Evolutionary conservation across 2,113 vertebrate genomes (phyloP), one percentile per base, ranked within the genome.

Genomic region (Percina caprodes): DNA sequence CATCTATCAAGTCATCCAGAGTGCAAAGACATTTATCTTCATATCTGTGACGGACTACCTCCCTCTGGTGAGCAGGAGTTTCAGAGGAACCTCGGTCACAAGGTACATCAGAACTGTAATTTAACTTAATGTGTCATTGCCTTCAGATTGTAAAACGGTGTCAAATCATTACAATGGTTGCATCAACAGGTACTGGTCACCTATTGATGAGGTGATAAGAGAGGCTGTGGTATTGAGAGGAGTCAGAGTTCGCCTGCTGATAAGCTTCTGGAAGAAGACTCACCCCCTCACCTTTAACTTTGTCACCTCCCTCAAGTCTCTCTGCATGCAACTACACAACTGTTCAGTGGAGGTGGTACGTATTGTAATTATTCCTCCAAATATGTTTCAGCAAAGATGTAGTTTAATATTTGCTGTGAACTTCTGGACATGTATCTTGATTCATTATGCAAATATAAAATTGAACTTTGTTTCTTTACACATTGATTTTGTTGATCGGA

Each of bases 41-140:
- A 93, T 94, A 55, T 94, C 92, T 3, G 93, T 94, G 86, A 92
- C 87, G 0, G 92, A 94, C 91, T 94, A 94, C 82, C 93, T 94
- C 77, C 93, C 93, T 51, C 82, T 94, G 66, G 71, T 93, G 49
- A 92, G 26, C 86, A 87, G 84, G 80, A 86, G 63, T 18, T 82
- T 82, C 69, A 88, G 80, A 87, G 90, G 92, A 84, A 87, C 61
- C 66, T 42, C 69, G 16, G 46, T 92, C 74, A 92, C 91, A 48
- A 93, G 90, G 93, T 94, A 69, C 39, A 39, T 1, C 14, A 16
- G 2, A 73, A 42, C 13, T 52, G 13, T 4, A 7, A 12, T 35
- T 7, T 54, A 10, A 59, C 49, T 62, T 55, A 2, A 26, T 62
- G 16, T 21, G 60, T 24, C 30, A 8, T 18, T 75, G 30, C 14